Evolutionary conservation across 2,888 invertebrate species (phyloP).

Genomic region (Unio delphinus): DNA sequence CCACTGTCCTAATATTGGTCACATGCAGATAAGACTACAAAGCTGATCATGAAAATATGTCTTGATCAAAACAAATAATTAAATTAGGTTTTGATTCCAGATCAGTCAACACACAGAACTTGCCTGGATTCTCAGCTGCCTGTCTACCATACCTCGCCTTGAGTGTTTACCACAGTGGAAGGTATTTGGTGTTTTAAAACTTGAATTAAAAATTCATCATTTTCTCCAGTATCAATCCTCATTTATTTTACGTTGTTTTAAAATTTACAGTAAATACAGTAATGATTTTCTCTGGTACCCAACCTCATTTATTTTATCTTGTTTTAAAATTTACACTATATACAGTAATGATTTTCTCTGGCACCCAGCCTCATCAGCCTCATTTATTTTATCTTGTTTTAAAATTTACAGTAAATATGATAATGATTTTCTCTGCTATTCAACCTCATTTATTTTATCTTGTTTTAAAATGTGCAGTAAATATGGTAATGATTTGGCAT

Average conservation of each 20-base stretch:
- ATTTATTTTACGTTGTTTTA: not conserved
- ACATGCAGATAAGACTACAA: too few species aligned
- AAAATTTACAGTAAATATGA: not conserved
- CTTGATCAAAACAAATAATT: too few species aligned
- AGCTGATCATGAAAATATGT: too few species aligned
- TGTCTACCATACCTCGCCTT: slow-evolving; percentile 80
- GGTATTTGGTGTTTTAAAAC: slow-evolving; percentile 56
- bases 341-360: not conserved
- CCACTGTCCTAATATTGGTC: too few species aligned
- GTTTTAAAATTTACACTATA: not conserved
- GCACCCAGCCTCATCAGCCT: not conserved
- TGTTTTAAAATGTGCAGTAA: too few species aligned
- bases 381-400: not conserved
- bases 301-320: not conserved
- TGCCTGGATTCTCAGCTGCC: slow-evolving; percentile 88
- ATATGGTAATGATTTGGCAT: not conserved
- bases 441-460: too few species aligned
- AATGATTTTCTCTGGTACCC: not conserved
- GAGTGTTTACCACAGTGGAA: slow-evolving; percentile 90
- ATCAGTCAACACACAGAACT: slow-evolving; percentile 88
- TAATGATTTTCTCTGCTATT: not conserved
- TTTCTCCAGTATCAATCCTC: not conserved
- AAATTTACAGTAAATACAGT: not conserved
- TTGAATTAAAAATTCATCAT: not conserved
- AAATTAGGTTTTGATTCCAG: slow-evolving; percentile 51